A percentile compares a stretch with the other conserved stretches of the same genome.
Evolutionary conservation across 1,140 invertebrate species (phyloP).

Genomic region (Trichonephila clavata): DNA sequence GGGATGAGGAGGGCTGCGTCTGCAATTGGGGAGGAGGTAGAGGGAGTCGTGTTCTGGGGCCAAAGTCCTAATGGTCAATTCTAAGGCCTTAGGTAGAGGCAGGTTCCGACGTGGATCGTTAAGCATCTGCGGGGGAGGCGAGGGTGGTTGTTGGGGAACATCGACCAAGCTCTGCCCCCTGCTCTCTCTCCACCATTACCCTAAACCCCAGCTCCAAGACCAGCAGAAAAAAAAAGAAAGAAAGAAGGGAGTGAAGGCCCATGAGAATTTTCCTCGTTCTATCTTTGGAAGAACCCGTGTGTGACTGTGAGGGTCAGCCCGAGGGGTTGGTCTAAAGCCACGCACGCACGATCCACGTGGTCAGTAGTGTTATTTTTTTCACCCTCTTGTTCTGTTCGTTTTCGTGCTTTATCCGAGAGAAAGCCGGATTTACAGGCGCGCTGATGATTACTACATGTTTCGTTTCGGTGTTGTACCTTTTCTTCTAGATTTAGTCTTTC

Average conservation of each 20-base stretch:
- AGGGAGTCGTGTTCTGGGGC: slow-evolving; percentile 73
- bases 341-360: slow-evolving; percentile 58
- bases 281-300: not conserved
- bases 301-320: slow-evolving; percentile 37
- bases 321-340: slow-evolving; percentile 53
- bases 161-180: slow-evolving; percentile 46
- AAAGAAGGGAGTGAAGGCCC: not conserved
- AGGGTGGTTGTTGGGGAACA: not conserved
- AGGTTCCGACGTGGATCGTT: slow-evolving; percentile 72
- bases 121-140: slow-evolving; percentile 46
- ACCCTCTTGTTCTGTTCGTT: not conserved
- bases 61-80: slow-evolving; percentile 77
- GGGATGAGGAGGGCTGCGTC: slow-evolving; percentile 32
- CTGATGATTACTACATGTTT: slow-evolving; percentile 54
- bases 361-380: slow-evolving; percentile 8
- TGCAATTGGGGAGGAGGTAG: not conserved
- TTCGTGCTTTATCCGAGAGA: slow-evolving; percentile 3
- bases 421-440: slow-evolving; percentile 64
- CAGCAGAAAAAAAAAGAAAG: not conserved
- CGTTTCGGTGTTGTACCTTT: not conserved
- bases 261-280: slow-evolving; percentile 23
- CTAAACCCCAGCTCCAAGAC: not conserved
- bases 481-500: too few species aligned
- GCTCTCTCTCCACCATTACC: not conserved
- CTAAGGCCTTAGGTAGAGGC: slow-evolving; percentile 73